phyloP scores from a whole-genome alignment of 2,797 vertebrate genomes.

The Setipinna tenuifilis region DNA sequence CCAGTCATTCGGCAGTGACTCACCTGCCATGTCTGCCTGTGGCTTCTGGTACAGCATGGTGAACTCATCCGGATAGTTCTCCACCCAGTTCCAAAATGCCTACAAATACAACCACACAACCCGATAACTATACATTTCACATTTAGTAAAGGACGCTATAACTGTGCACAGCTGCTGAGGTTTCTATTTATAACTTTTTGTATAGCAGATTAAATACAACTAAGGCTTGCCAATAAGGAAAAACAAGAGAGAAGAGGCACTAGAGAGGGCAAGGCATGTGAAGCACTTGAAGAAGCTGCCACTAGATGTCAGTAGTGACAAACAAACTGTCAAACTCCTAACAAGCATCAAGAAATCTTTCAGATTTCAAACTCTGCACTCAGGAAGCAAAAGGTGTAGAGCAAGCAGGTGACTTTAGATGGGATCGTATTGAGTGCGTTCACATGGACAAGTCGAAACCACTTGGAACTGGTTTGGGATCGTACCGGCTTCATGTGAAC shows the following conservation, averaged over 20 bases:
- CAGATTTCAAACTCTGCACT: no score
- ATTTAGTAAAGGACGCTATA: background rate
- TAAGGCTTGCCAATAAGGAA: background rate
- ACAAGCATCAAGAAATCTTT: background rate
- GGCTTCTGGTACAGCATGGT: slow-evolving; percentile 97
- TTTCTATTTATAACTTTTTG: background rate
- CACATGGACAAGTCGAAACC: no score
- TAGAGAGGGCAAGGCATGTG: background rate
- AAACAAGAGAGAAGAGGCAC: background rate
- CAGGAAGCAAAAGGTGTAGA: background rate
- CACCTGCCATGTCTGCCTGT: slow-evolving; percentile 96
- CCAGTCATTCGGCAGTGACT: slow-evolving; percentile 51
- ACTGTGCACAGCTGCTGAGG: background rate
- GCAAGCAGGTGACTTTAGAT: background rate
- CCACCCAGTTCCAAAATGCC: slow-evolving; percentile 99
- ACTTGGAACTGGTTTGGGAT: no score
- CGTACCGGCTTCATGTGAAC: no score
- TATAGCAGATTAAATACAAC: background rate
- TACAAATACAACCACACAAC: slow-evolving; percentile 62
- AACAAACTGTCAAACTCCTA: background rate
- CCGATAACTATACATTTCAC: slow-evolving; percentile 26
- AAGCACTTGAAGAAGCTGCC: background rate
- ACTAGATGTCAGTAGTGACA: background rate
- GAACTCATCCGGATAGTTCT: slow-evolving; percentile 98
- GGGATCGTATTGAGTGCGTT: no score